These are phyloP conservation scores for Holotrichia oblita DNA, from an alignment of 1,140 invertebrate species.

Conservation along the genomic window DNA sequence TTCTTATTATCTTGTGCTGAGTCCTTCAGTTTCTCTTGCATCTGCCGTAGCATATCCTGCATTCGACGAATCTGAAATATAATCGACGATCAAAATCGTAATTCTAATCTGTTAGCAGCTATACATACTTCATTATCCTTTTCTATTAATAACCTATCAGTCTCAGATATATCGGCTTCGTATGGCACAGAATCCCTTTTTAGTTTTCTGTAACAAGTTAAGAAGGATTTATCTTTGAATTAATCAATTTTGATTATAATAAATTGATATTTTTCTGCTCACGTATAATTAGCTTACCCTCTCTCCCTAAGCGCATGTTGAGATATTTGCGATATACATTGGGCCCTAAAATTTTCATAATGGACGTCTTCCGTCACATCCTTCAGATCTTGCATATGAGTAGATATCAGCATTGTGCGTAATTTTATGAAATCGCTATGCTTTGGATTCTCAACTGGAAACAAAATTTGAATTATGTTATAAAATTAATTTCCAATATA, in stretches of 20 bases:
- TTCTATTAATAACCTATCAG: constrained; percentile 85
- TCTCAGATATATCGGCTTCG: constrained; percentile 83
- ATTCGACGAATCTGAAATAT: constrained; percentile 81
- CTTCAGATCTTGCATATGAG: constrained; percentile 95
- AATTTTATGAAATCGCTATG: constrained; percentile 98
- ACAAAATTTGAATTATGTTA: not conserved
- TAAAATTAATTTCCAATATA: not conserved
- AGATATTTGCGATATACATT: constrained; percentile 89
- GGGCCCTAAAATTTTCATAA: constrained; percentile 95
- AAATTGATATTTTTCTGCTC: too few species aligned
- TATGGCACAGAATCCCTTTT: constrained; percentile 79
- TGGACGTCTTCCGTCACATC: constrained; percentile 95
- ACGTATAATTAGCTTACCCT: constrained; percentile 65
- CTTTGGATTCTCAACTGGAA: constrained; percentile 92
- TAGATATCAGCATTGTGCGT: constrained; percentile 95
- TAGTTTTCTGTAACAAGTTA: constrained; percentile 72
- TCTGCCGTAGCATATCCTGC: constrained; percentile 96
- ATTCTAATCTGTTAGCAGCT: not conserved
- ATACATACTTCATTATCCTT: constrained; percentile 90
- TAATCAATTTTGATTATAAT: not conserved
- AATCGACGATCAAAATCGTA: not conserved
- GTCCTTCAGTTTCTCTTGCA: constrained; percentile 94
- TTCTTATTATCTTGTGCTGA: constrained; percentile 75
- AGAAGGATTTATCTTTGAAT: constrained; percentile 26
- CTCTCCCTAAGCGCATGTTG: constrained; percentile 83